Percentiles rank a stretch among this genome's conserved stretches.
phyloP scores from a whole-genome alignment of 2,113 vertebrate genomes.

The crab-eating macaque (Macaca fascicularis) region DNA sequence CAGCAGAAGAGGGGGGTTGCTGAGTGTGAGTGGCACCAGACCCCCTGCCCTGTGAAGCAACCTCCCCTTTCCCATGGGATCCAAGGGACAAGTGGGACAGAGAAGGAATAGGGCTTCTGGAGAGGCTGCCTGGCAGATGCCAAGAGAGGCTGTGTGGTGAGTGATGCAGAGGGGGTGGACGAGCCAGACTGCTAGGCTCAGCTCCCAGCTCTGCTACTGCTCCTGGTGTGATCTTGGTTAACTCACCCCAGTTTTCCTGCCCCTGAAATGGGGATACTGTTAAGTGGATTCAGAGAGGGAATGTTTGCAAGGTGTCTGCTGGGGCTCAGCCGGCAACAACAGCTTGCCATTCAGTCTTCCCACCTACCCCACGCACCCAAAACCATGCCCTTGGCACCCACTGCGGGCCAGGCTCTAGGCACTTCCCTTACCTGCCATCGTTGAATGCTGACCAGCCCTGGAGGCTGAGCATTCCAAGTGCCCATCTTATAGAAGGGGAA shows the following conservation, averaged over 20 bases:
- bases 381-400: not conserved
- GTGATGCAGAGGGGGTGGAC: not conserved
- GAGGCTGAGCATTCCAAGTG: too few relatives aligned
- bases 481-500: not conserved
- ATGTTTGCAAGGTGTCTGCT: not conserved
- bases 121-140: not conserved
- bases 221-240: not conserved
- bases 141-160: too few relatives aligned
- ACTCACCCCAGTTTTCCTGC: not conserved
- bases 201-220: not conserved
- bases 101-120: not conserved
- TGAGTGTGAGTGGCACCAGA: not conserved
- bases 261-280: not conserved
- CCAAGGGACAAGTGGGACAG: not conserved
- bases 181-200: not conserved
- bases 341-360: not conserved
- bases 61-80: not conserved
- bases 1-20: not conserved
- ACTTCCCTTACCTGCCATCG: not conserved
- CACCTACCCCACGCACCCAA: not conserved
- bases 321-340: not conserved
- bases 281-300: not conserved
- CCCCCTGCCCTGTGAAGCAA: not conserved
- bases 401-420: too few relatives aligned
- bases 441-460: not conserved